Evolutionary conservation across 2,113 vertebrate genomes (phyloP), one percentile per base, ranked within the genome.

Genomic region (Gila orcuttii): DNA sequence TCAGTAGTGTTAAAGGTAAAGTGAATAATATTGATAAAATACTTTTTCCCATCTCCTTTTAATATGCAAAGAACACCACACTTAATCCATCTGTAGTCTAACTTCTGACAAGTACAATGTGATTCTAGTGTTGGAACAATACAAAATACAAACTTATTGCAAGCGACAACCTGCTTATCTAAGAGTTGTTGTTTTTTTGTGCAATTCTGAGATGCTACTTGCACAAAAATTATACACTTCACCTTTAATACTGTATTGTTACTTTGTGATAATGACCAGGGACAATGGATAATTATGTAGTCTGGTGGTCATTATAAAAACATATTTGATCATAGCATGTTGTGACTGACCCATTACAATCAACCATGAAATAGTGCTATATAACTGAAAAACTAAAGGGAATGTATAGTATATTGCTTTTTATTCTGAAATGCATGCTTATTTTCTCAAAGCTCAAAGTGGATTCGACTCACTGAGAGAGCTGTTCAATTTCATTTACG

Each of bases 401-500:
- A 15, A 75, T 25, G 12, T 2, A 2, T 75, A 75, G 39, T 28
- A 2, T 8, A 45, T 17, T 75, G 10, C 6, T 47, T 47, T 47
- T 50, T 75, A 25, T n/a, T 75, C 12, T 47, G 23, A 74, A 74
- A 47, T 47, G 25, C 47, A 75, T 12, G 42, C 36, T 74, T 47
- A 47, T 47, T 47, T 74, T 12, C 23, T 12, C 42, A 47, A 74
- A 47, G 23, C 71, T 45, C 39, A 77, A 36, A 23, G 6, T 4
- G 0, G 10, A 79, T 79, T 79, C 19, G 13, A 60, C 33, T 79
- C 31, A 79, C 21, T 79, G 33, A 21, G 55, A 21, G 19, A 60
- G 21, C 17, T 69, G 75, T 85, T 42, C 36, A 5, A 4, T 33
- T 84, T 74, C 19, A 45, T 84, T 79, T 87, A 45, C 28, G 9